Base-by-base conservation (phyloP, 2,797 vertebrate genomes). In the Tenualosa ilisha region DNA sequence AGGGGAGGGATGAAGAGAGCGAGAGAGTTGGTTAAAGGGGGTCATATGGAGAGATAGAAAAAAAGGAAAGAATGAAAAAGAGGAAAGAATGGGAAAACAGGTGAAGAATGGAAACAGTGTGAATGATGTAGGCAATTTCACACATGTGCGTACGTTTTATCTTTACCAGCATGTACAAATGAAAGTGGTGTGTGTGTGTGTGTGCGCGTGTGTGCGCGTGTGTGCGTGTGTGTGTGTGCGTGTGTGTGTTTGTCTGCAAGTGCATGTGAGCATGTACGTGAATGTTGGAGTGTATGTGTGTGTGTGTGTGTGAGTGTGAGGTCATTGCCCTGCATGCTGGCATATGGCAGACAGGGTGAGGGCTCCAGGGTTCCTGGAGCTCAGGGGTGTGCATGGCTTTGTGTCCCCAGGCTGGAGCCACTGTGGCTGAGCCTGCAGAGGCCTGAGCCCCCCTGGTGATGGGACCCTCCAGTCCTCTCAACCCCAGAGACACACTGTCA, bases 381-480 rank as follows among this genome's bases (percentile, higher is more conserved):
- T 72, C 84, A 75, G 17, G 86, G 86, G 86, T 72, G 84, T 82
- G 72, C 46, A 22, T 7, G 59, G 37, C 84, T n/a, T 54, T 53
- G 15, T 86, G 82, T 85, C 75, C 86, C 84, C 84, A 87, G 82
- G 82, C 83, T 83, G 84, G 82, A 85, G 86, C 72, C 86, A 87
- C 86, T 81, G 83, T 81, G 85, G 81, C 87, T 88, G 87, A 85
- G 85, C 87, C 46, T 24, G 51, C 65, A 79, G 85, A 82, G 46
- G 85, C 40, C 87, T 46, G 85, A 83, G 83, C 83, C 85, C 85
- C 87, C 81, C 83, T 84, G 83, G 72, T 85, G 75, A 75, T 82
- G 82, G 82, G 49, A 56, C 82, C 82, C 82, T 56, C 50, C 82
- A 56, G 82, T 56, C 31, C 82, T 31, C 51, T 54, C 50, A 83